Conservation (phyloP, 2,797 vertebrate genomes). For the Mus caroli region DNA sequence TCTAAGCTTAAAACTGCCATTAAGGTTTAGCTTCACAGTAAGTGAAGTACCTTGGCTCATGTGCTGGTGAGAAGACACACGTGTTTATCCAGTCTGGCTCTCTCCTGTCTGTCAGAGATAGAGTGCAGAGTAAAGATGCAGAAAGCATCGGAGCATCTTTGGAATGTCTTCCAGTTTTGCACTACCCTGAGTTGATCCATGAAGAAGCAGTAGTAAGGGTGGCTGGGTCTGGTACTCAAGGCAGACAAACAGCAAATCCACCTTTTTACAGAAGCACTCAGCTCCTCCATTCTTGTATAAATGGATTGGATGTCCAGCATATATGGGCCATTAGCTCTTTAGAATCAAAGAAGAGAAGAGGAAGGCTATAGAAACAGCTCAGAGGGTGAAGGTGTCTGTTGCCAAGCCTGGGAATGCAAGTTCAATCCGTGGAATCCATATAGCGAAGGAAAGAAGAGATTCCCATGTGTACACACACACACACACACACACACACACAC, state of each 20-base stretch:
- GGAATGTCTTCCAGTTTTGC: not conserved
- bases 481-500: not conserved
- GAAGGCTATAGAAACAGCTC: not conserved
- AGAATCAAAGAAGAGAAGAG: not conserved
- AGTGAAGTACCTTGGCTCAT: slow-evolving; percentile 4
- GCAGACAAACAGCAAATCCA: not conserved
- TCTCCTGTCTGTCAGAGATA: not conserved
- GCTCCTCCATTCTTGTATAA: not conserved
- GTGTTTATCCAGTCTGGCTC: not conserved
- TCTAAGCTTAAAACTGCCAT: slow-evolving; percentile 33
- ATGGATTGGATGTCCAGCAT: not conserved
- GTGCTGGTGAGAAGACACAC: not conserved
- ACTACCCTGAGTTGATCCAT: not conserved
- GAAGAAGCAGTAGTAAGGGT: not conserved
- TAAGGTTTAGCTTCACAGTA: slow-evolving; percentile 5
- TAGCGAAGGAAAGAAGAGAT: not conserved
- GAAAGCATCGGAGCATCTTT: not conserved
- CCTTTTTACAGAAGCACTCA: not conserved
- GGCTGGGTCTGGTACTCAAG: not conserved
- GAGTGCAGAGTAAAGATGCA: not conserved
- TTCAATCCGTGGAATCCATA: not conserved
- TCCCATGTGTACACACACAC: not conserved
- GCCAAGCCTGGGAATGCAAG: not conserved
- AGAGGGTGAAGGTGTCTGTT: not conserved
- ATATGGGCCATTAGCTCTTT: not conserved